Conservation (phyloP, 2,888 invertebrate genomes). For the Tetrapedia diversipes region DNA sequence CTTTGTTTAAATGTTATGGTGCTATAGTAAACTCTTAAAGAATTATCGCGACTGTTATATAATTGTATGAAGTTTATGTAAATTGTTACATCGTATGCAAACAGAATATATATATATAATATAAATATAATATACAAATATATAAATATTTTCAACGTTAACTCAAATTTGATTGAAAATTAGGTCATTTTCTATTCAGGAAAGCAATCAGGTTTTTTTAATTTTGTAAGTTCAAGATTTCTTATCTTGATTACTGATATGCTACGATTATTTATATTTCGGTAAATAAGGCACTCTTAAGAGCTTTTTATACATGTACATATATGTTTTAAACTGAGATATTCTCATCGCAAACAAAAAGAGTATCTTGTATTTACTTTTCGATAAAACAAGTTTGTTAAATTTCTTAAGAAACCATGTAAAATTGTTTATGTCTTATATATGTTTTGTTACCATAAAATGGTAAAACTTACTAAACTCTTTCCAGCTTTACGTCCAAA, state of each 20-base stretch:
- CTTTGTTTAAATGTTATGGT: no score
- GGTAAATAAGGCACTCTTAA: background rate
- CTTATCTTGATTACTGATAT: background rate
- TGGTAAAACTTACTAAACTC: constrained; percentile 83
- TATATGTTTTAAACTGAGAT: background rate
- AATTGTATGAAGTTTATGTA: no score
- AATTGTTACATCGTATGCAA: no score
- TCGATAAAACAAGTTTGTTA: background rate
- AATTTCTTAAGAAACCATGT: background rate
- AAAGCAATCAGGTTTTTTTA: no score
- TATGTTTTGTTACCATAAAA: background rate
- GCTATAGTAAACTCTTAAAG: no score
- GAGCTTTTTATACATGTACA: background rate
- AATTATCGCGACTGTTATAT: no score
- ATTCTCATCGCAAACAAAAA: no score
- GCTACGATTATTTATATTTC: background rate
- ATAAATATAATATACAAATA: no score
- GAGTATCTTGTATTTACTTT: background rate
- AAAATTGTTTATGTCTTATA: background rate
- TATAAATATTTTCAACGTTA: no score
- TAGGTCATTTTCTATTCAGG: no score
- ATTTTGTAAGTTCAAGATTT: background rate
- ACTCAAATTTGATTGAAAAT: no score
- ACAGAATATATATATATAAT: no score
- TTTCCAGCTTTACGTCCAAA: constrained; percentile 89